These are phyloP conservation scores for Lordiphosa clarofinis DNA, from an alignment of 1,140 invertebrate genomes.

Conservation along the genomic window DNA sequence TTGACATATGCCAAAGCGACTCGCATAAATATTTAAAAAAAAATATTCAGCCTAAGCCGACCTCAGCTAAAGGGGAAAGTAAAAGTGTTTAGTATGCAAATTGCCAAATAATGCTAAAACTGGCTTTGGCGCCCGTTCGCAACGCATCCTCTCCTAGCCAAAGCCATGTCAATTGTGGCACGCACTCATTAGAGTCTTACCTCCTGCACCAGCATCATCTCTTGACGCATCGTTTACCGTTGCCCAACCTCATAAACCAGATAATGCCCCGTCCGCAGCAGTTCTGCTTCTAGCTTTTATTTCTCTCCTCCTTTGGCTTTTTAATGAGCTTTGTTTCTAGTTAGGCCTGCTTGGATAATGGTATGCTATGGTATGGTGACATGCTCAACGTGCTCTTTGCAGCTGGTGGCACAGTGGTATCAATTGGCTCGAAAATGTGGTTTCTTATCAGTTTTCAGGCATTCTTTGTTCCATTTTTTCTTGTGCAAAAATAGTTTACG, in stretches of 20 bases:
- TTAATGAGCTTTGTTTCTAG: conserved; percentile 62
- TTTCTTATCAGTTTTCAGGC: neutral
- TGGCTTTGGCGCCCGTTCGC: conserved; percentile 11
- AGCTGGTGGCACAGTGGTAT: conserved; percentile 18
- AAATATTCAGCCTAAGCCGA: conserved; percentile 1
- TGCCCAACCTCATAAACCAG: conserved; percentile 66
- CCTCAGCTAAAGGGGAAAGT: neutral
- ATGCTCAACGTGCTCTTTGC: conserved; percentile 28
- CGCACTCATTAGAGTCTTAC: conserved; percentile 49
- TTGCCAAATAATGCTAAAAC: conserved; percentile 4
- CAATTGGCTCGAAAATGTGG: conserved; percentile 2
- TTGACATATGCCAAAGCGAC: conserved; percentile 20
- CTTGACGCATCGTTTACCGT: conserved; percentile 48
- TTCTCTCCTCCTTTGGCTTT: conserved; percentile 24
- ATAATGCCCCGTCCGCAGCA: conserved; percentile 44
- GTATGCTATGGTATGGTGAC: conserved; percentile 12
- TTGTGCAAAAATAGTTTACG: no score
- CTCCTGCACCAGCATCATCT: neutral
- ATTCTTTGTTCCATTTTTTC: neutral
- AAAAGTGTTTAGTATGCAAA: conserved; percentile 17
- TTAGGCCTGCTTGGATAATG: conserved; percentile 7
- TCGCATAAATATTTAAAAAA: neutral
- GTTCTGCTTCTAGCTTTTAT: no score
- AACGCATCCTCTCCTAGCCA: conserved; percentile 27
- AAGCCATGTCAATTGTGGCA: conserved; percentile 46